A percentile compares a stretch with the other conserved stretches of the same genome.
Conservation (phyloP, 2,797 vertebrate genomes). For the Necrosyrtes monachus region DNA sequence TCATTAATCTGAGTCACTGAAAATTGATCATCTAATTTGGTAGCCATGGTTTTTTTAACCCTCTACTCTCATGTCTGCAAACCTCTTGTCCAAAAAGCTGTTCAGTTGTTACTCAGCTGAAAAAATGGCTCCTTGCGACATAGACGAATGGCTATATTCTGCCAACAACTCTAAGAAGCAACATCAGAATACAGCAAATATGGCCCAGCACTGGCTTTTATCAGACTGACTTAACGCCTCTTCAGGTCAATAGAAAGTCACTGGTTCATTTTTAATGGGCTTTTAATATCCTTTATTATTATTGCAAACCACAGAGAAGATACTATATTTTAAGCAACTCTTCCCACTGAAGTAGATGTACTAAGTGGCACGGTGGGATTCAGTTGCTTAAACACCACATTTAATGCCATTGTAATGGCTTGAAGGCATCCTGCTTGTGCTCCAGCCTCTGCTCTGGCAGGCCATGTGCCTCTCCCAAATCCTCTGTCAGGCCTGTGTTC, state of each 20-base stretch:
- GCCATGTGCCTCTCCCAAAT: neutral
- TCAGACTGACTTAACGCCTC: neutral
- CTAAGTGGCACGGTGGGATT: neutral
- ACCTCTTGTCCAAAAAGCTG: neutral
- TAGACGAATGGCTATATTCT: neutral
- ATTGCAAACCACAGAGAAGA: neutral
- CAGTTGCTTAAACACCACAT: neutral
- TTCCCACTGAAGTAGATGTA: neutral
- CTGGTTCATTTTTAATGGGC: neutral
- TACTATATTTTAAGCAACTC: neutral
- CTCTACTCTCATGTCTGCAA: neutral
- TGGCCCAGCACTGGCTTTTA: neutral
- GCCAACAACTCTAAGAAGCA: neutral
- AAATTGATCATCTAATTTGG: neutral
- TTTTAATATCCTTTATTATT: neutral
- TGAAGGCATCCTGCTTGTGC: neutral
- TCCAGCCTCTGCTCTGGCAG: neutral
- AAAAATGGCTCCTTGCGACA: neutral
- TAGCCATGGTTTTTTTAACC: neutral
- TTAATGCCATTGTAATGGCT: neutral
- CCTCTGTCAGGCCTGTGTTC: neutral
- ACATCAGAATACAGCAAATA: neutral
- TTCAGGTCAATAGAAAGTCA: neutral
- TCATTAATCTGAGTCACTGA: neutral
- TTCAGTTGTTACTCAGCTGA: neutral